phyloP scores from a whole-genome alignment of 2,113 vertebrate species.

The Noctilio leporinus region DNA sequence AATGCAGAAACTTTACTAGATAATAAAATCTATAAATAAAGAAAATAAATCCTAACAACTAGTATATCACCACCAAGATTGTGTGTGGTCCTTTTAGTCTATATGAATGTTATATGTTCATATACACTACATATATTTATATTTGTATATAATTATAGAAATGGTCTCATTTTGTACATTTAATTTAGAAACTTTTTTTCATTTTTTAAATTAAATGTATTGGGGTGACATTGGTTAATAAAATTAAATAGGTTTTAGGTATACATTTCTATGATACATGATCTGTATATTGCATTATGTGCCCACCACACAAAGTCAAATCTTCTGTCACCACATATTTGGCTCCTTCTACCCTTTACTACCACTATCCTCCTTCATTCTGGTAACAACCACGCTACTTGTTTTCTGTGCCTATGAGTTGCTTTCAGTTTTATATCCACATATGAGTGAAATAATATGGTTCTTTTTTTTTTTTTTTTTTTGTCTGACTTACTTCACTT shows the following conservation, averaged over 20 bases:
- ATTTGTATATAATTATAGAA: neutral
- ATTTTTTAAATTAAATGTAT: neutral
- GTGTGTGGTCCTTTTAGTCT: neutral
- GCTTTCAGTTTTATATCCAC: neutral
- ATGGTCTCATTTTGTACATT: neutral
- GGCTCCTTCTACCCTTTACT: neutral
- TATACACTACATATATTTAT: neutral
- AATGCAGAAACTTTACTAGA: slow-evolving; percentile 7
- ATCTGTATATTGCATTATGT: neutral
- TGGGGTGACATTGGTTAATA: neutral
- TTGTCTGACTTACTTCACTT: neutral
- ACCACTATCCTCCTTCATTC: neutral
- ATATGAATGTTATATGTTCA: neutral
- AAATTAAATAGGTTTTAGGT: neutral
- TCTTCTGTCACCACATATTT: neutral
- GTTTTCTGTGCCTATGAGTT: neutral
- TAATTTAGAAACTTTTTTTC: neutral
- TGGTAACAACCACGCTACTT: neutral
- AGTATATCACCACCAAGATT: neutral
- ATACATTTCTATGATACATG: neutral
- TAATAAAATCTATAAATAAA: neutral
- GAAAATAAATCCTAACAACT: neutral
- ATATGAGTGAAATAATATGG: neutral
- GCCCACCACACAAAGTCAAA: neutral
- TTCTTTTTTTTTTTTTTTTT: neutral